These are phyloP conservation scores for Nomada fabriciana DNA, from an alignment of 2,888 invertebrate species.

Conservation along the genomic window DNA sequence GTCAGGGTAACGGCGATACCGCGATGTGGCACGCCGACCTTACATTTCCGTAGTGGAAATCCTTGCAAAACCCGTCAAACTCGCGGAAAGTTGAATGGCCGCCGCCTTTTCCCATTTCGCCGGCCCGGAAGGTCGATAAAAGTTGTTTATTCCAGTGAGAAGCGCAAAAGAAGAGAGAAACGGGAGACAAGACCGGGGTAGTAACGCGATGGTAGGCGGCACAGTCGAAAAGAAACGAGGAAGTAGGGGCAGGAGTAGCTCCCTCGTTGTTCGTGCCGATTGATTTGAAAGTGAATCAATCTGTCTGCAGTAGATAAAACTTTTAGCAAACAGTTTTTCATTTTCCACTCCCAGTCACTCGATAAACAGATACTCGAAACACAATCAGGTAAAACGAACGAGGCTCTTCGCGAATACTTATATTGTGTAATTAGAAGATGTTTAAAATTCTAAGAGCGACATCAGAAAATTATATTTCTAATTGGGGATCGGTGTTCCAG, in stretches of 20 bases:
- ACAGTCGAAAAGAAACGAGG: constrained; percentile 57
- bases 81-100: constrained; percentile 69
- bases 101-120: constrained; percentile 74
- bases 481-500: neutral
- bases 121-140: constrained; percentile 76
- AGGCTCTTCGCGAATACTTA: constrained; percentile 13
- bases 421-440: neutral
- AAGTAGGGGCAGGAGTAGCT: constrained; percentile 59
- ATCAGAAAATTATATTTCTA: constrained; percentile 4
- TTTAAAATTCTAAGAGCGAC: constrained; percentile 13
- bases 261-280: constrained; percentile 68
- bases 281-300: constrained; percentile 76
- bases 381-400: neutral
- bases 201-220: constrained; percentile 44
- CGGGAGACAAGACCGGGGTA: constrained; percentile 39
- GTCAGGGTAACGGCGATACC: constrained; percentile 63
- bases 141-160: constrained; percentile 79
- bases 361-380: constrained; percentile 42
- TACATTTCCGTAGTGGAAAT: constrained; percentile 70
- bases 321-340: constrained; percentile 74
- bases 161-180: constrained; percentile 59
- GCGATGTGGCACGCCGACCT: constrained; percentile 48
- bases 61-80: constrained; percentile 73
- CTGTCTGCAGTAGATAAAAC: constrained; percentile 79
- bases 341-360: constrained; percentile 38